phyloP scores from a whole-genome alignment of 2,797 vertebrate genomes.

The Rhinoraja longicauda region DNA sequence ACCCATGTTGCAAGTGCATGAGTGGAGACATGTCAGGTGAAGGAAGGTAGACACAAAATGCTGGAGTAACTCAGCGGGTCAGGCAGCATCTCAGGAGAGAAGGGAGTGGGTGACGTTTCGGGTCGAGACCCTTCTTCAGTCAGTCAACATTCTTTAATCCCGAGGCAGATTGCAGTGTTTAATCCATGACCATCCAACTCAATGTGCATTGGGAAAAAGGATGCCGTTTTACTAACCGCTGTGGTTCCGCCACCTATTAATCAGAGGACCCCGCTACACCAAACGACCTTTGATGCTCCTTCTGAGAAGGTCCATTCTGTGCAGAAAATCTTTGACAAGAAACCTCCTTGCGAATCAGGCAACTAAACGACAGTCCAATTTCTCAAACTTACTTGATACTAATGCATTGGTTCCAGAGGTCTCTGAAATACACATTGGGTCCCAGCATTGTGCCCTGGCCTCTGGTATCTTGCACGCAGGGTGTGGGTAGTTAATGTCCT shows the following conservation, averaged over 20 bases:
- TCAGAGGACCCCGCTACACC: not conserved
- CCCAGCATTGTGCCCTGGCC: not conserved
- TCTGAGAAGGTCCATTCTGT: not conserved
- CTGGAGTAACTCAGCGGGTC: too few species aligned
- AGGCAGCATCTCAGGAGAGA: too few species aligned
- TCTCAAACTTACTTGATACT: slow-evolving; percentile 12
- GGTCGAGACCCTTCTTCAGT: too few species aligned
- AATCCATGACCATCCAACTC: not conserved
- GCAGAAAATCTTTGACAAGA: not conserved
- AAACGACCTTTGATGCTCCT: not conserved
- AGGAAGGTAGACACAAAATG: too few species aligned
- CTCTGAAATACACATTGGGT: not conserved
- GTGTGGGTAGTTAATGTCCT: not conserved
- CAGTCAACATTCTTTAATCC: too few species aligned
- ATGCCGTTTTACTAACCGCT: not conserved
- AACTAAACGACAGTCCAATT: not conserved
- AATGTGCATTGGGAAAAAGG: not conserved
- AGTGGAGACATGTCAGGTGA: too few species aligned
- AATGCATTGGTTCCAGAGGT: not conserved
- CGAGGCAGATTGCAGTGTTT: not conserved
- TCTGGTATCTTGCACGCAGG: too few species aligned
- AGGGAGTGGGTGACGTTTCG: too few species aligned
- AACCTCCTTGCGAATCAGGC: not conserved
- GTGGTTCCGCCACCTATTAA: not conserved
- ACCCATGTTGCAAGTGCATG: too few species aligned